Conservation (phyloP, 2,797 vertebrate genomes). For the Fringilla coelebs region DNA sequence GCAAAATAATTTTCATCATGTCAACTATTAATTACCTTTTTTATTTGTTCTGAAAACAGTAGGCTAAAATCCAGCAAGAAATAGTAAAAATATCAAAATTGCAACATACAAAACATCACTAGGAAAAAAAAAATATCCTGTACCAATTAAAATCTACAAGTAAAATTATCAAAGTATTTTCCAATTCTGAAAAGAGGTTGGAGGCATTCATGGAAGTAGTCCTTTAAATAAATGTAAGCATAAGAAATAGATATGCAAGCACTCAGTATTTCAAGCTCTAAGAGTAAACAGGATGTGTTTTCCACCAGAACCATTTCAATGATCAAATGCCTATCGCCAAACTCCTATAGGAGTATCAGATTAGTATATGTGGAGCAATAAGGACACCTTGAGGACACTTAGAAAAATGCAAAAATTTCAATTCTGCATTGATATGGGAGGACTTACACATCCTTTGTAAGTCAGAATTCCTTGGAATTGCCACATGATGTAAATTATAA, state of each 20-base stretch:
- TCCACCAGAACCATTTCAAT: background rate
- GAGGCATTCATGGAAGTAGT: background rate
- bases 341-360: background rate
- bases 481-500: background rate
- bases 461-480: background rate
- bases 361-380: conserved; percentile 11
- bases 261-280: background rate
- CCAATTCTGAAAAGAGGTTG: background rate
- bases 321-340: background rate
- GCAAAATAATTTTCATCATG: background rate
- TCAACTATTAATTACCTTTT: background rate
- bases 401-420: conserved; percentile 34
- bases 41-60: conserved; percentile 32
- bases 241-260: background rate
- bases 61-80: conserved; percentile 7
- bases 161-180: background rate
- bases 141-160: background rate
- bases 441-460: background rate
- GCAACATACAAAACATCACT: background rate
- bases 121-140: background rate
- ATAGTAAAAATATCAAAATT: background rate
- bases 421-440: background rate
- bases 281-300: background rate
- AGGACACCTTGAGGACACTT: conserved; percentile 67
- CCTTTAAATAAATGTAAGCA: conserved; percentile 48